These are phyloP conservation scores for Cybosia mesomella DNA, from an alignment of 2,888 invertebrate species.

Conservation along the genomic window DNA sequence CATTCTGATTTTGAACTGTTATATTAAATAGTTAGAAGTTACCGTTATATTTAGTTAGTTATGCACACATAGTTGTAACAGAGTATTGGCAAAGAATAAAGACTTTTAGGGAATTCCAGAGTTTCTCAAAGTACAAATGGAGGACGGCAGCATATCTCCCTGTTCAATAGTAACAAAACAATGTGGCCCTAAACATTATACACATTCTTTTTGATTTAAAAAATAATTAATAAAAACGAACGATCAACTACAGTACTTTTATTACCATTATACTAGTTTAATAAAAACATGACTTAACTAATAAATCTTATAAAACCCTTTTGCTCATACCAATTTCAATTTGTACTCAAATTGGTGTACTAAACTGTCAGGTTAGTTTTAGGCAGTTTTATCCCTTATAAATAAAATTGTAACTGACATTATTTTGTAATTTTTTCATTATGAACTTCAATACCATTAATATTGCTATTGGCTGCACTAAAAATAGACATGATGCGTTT, in stretches of 20 bases:
- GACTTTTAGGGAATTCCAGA: conserved; percentile 70
- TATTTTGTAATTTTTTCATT: conserved; percentile 4
- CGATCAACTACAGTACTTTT: conserved; percentile 48
- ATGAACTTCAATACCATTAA: background rate
- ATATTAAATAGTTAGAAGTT: conserved; percentile 54
- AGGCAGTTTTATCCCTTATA: background rate
- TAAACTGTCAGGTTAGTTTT: conserved; percentile 43
- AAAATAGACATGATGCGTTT: conserved; percentile 11
- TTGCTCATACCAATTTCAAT: conserved; percentile 51
- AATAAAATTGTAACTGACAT: conserved; percentile 2
- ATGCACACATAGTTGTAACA: conserved; percentile 34
- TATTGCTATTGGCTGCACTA: background rate
- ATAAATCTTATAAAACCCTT: conserved; percentile 40
- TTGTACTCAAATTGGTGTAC: conserved; percentile 72
- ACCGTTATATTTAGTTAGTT: conserved; percentile 52
- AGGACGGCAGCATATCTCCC: conserved; percentile 27
- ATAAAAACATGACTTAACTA: conserved; percentile 46
- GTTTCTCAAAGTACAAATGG: conserved; percentile 25
- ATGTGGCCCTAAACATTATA: conserved; percentile 42
- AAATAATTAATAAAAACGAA: conserved; percentile 48
- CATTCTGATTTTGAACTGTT: conserved; percentile 56
- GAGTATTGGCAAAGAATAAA: conserved; percentile 40
- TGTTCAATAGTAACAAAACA: conserved; percentile 27
- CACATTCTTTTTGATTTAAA: conserved; percentile 42
- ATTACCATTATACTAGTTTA: conserved; percentile 47